Evolutionary conservation across 2,888 invertebrate species (phyloP), one percentile per base, ranked within the genome.

Genomic region (Lycophotia porphyrea): DNA sequence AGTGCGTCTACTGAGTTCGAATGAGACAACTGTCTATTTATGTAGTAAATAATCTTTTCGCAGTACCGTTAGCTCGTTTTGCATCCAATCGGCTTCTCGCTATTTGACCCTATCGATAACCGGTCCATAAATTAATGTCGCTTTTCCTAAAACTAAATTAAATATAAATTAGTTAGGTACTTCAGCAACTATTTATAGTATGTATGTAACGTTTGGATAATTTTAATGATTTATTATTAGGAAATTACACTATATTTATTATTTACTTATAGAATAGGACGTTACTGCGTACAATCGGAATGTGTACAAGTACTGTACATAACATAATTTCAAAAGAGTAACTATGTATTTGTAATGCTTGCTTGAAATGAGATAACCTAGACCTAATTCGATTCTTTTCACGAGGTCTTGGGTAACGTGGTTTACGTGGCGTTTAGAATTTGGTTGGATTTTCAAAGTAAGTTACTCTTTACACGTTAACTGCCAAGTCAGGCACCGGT

Each of bases 21-120:
- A 34, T 73, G 64, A 39, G 34, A 76, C 70, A 80, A 76, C 78
- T 65, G 71, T 77, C 76, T 84, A 58, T 68, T 60, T 65, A 82
- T 77, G 65, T 58, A 65, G 74, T 74, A 67, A 72, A 77, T 80
- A 75, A 71, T 77, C 63, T 61, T 72, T 83, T 80, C 63, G 71
- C 69, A 79, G 71, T 80, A 75, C 27, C 55, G 68, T 69, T 78
- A 71, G 67, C 66, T 76, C 80, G 75, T 84, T 86, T 82, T 86
- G 84, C 88, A 87, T 84, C 84, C 88, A 81, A 85, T 76, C 89
- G 89, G 90, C 80, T 86, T 87, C 86, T 86, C 88, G 87, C 84
- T 91, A 90, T 87, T 87, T 91, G 93, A 86, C 84, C 82, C 64
- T 27, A 73, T 55, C 64, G 82, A 84, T 82, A 84, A 76, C 72